A percentile compares a stretch with the other conserved stretches of the same genome.
Evolutionary conservation across 2,888 invertebrate species (phyloP).

Genomic region (Erebia aethiops): DNA sequence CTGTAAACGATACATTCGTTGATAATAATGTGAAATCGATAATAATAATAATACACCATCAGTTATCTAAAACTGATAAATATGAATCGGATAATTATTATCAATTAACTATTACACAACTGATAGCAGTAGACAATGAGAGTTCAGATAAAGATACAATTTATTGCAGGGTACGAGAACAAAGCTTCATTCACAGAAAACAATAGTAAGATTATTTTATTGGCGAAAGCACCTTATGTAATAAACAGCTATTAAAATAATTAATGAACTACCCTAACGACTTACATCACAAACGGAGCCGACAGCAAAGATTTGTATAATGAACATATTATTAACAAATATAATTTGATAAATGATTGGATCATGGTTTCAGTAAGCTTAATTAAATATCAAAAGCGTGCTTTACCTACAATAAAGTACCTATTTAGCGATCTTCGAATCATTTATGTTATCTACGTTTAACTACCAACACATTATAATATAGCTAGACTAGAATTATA

Average conservation of each 20-base stretch:
- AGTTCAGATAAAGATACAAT: constrained; percentile 42
- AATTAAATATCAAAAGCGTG: neutral
- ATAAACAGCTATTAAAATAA: constrained; percentile 75
- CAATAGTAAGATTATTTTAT: constrained; percentile 77
- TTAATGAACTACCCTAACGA: constrained; percentile 73
- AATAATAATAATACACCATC: constrained; percentile 4
- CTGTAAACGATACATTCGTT: constrained; percentile 10
- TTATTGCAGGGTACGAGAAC: constrained; percentile 50
- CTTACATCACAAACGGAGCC: constrained; percentile 57
- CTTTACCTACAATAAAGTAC: neutral
- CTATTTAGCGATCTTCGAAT: neutral
- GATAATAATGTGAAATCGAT: constrained; percentile 27
- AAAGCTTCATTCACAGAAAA: constrained; percentile 69
- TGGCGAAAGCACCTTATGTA: constrained; percentile 73
- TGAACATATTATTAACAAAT: constrained; percentile 30
- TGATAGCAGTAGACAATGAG: constrained; percentile 40
- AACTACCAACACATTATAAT: neutral
- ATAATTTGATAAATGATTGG: constrained; percentile 19
- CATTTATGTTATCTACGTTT: neutral
- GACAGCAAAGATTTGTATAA: constrained; percentile 50
- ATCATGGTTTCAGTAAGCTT: constrained; percentile 11
- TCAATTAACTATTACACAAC: constrained; percentile 40
- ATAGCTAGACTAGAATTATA: neutral
- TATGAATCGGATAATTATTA: constrained; percentile 39
- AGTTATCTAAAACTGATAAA: constrained; percentile 30